Base-by-base conservation (phyloP, 1,140 invertebrate species). In the Orius laevigatus region DNA sequence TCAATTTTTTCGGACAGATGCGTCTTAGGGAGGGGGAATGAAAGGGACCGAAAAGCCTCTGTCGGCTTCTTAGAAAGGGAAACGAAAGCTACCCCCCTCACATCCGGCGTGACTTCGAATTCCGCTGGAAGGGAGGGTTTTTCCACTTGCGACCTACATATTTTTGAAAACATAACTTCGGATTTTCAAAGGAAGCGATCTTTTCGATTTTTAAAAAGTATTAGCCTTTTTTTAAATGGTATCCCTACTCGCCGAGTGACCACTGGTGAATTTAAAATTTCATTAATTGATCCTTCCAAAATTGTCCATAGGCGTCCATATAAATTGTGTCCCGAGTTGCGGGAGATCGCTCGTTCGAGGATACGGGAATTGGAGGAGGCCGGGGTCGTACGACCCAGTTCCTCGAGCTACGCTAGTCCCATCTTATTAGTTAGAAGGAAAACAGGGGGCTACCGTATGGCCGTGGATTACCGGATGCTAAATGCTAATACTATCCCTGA, bases 371-470 rank as follows among this genome's bases (percentile, higher is more conserved):
- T 43, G 19, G 41, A 19, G 8, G 14, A 20, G 41, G 9, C 6
- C n/a, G n/a, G n/a, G n/a, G n/a, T n/a, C n/a, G n/a, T n/a, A n/a
- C 41, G 41, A 9, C 41, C 41, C 8, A 43, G 41, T 20, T 5
- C 10, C 9, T 43, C 41, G 25, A 15, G 16, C 5, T 43, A 18
- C 31, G 41, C 41, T 11, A 43, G 41, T 43, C 41, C 41, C 9
- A 20, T 43, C 9, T 20, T 43, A 20, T 10, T 43, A 8, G 41
- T 43, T 11, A 15, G 16, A 5, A 43, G 25, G 25, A 25, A 43
- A 15, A 43, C 41, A 6, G 41, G 41, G 19, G 41, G 25, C 14
- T 43, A 20, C 16, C 18, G 41, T 10, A 43, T 43, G 41, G 41
- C 41, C 18, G 41, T 43, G 4, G 41, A 43, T 43, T 43, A 20